A percentile compares a stretch with the other conserved stretches of the same genome.
These are phyloP conservation scores for Hydractinia symbiolongicarpus DNA, from an alignment of 30 jellyfish, hydroid and myxozoan species.

Conservation along the genomic window DNA sequence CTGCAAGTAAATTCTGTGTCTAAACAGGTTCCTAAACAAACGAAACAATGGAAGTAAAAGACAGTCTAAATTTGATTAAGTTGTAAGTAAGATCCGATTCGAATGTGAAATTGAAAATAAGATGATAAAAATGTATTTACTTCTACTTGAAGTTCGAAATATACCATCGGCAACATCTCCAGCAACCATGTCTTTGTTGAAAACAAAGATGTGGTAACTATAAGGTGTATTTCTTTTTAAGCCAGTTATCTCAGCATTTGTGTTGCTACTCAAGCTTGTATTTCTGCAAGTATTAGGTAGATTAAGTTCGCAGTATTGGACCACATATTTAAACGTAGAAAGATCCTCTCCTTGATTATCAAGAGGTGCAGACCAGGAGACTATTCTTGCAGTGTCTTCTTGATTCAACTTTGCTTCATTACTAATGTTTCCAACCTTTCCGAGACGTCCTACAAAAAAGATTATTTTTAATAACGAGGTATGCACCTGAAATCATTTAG, in stretches of 20 bases:
- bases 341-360: constrained; percentile 7
- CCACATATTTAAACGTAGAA: constrained; percentile 3
- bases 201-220: neutral
- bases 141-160: neutral
- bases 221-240: neutral
- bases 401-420: neutral
- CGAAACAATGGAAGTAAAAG: neutral
- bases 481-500: too few relatives aligned
- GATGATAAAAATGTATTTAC: neutral
- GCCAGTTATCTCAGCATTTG: neutral
- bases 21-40: neutral
- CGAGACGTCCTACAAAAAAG: neutral
- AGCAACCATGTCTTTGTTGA: neutral
- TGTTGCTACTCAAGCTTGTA: neutral
- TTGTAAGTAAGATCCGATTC: neutral
- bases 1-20: neutral
- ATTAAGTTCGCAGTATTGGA: constrained; percentile 13
- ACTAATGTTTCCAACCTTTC: neutral
- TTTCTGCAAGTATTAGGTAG: constrained; percentile 10
- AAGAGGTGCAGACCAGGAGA: constrained; percentile 19
- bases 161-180: neutral
- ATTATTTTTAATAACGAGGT: neutral
- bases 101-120: neutral
- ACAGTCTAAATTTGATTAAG: neutral
- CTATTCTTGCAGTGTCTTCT: neutral